Evolutionary conservation across 2,113 vertebrate species (phyloP), one percentile per base, ranked within the genome.

Genomic region (Phodopus roborovskii): DNA sequence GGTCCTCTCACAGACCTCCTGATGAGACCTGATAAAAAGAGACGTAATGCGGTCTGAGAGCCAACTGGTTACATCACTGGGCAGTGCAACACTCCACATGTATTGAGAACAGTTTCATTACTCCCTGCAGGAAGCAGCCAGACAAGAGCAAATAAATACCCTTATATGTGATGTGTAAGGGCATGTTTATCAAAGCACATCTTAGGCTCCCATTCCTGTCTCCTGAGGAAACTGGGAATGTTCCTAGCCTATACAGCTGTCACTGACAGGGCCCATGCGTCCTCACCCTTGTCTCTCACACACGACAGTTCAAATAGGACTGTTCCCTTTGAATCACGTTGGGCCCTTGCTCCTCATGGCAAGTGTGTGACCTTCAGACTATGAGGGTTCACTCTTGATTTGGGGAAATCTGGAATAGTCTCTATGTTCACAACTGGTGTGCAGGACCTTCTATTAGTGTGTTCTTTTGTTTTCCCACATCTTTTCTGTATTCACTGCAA

Each of bases 61-160:
- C 93, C 97, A 97, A 58, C 62, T 50, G 86, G 81, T 96, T 73
- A 97, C 97, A 92, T 97, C 97, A 97, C 73, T 24, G 75, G 7
- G 92, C 78, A 96, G 96, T 36, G 85, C 92, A 64, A 1, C 91
- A 33, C 83, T 88, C 88, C 85, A 85, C 17, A 2, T 82, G 96
- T 75, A 97, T 94, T 94, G 95, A 75, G 93, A 96, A 94, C 97
- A 92, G 71, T 84, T 95, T 45, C 92, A 64, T 56, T 71, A 79
- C 71, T 66, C 73, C 70, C 60, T 20, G 50, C 75, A 89, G 91
- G 86, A 93, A 95, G 91, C 88, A 79, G 91, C 42, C 93, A 53
- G 4, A 28, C 33, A 50, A 77, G 81, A 28, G 77, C 91, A 96
- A 95, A 96, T 16, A 85, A 95, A 92, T 45, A 77, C 7, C 28